Evolutionary conservation across 2,113 vertebrate species (phyloP).

Genomic region (Butorides virescens): DNA sequence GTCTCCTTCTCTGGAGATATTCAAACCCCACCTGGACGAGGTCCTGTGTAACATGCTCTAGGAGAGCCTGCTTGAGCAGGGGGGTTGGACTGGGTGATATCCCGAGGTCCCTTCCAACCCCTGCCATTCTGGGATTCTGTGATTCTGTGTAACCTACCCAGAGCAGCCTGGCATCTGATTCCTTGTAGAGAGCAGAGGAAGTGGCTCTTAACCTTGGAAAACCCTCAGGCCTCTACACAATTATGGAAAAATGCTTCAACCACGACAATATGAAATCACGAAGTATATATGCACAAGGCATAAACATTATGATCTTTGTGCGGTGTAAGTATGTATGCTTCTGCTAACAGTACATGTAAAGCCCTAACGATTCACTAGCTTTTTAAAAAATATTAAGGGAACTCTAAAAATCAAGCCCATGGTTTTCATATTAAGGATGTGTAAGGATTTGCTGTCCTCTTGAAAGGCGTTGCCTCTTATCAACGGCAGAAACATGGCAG

Average conservation of each 20-base stretch:
- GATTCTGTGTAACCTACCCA: too few species aligned
- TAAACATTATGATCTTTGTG: background rate
- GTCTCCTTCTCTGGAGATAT: too few species aligned
- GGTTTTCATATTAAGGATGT: background rate
- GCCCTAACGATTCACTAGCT: fast-evolving
- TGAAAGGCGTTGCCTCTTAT: background rate
- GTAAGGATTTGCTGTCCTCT: background rate
- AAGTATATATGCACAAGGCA: too few species aligned
- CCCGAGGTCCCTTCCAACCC: too few species aligned
- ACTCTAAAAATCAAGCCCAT: background rate
- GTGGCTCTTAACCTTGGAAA: background rate
- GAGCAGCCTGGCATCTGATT: background rate
- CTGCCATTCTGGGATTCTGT: too few species aligned
- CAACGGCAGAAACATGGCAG: background rate
- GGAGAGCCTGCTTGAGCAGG: too few species aligned
- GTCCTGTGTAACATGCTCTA: too few species aligned
- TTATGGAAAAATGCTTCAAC: background rate
- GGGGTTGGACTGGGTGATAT: too few species aligned
- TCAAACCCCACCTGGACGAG: too few species aligned
- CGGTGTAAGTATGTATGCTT: background rate
- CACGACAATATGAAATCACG: background rate
- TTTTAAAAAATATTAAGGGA: background rate
- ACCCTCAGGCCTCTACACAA: background rate
- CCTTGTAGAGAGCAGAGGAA: background rate
- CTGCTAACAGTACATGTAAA: background rate